These are phyloP conservation scores for Diuraphis noxia DNA, from an alignment of 1,140 invertebrate species.

Conservation along the genomic window DNA sequence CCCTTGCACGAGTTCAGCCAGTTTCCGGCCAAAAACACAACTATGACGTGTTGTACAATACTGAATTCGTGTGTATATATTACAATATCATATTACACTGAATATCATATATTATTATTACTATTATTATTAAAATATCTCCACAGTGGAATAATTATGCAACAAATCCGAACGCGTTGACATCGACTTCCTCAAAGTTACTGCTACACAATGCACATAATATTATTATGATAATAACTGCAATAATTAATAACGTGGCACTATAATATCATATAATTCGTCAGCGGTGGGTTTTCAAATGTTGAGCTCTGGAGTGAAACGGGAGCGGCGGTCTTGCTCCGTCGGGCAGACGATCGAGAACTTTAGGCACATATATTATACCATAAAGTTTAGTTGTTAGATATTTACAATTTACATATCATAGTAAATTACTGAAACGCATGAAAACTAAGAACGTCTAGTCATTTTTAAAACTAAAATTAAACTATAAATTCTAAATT, in stretches of 20 bases:
- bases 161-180: background rate
- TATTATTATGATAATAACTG: background rate
- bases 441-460: background rate
- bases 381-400: background rate
- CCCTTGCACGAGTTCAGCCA: background rate
- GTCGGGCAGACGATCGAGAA: background rate
- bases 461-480: background rate
- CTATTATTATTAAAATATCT: background rate
- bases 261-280: background rate
- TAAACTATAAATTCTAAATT: too few relatives aligned
- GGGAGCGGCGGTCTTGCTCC: too few relatives aligned
- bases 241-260: background rate
- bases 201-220: background rate
- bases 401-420: background rate
- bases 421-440: background rate
- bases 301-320: background rate
- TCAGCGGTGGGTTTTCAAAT: background rate
- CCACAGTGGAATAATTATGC: background rate
- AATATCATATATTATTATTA: background rate
- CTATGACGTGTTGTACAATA: constrained; percentile 3
- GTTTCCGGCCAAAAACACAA: constrained; percentile 7
- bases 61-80: background rate
- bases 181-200: background rate
- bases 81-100: background rate
- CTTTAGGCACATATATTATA: background rate